A percentile compares a stretch with the other conserved stretches of the same genome.
These are phyloP conservation scores for Ypsolopha scabrella DNA, from an alignment of 2,888 invertebrate species.

Conservation along the genomic window DNA sequence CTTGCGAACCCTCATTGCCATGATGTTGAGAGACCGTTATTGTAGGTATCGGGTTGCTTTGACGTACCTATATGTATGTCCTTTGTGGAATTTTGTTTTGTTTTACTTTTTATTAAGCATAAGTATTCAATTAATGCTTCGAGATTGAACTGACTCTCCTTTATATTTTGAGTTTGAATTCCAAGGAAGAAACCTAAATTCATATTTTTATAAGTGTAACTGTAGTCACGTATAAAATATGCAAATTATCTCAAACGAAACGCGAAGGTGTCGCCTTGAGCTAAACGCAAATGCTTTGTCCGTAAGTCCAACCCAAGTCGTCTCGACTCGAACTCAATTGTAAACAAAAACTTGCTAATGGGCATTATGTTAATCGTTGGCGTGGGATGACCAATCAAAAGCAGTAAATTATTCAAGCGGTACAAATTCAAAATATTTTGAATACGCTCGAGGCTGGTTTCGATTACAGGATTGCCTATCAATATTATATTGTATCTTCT, in stretches of 20 bases:
- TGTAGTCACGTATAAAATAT: conserved; percentile 26
- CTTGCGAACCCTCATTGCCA: conserved; percentile 58
- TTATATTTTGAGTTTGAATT: too few relatives aligned
- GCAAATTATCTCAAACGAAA: conserved; percentile 25
- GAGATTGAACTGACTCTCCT: too few relatives aligned
- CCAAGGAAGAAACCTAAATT: too few relatives aligned
- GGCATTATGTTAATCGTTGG: conserved; percentile 54
- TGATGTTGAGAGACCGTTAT: conserved; percentile 28
- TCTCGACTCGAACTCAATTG: conserved; percentile 26
- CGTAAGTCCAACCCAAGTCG: conserved; percentile 9
- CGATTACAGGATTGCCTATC: background rate
- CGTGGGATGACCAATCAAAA: conserved; percentile 57
- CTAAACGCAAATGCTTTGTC: conserved; percentile 25
- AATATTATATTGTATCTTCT: conserved; percentile 6
- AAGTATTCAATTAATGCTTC: too few relatives aligned
- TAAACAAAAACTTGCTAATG: conserved; percentile 61
- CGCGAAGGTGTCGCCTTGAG: conserved; percentile 24
- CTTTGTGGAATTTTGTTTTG: too few relatives aligned
- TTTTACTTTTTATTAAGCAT: too few relatives aligned
- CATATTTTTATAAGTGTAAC: too few relatives aligned
- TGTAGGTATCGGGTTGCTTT: background rate
- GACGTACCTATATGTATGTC: too few relatives aligned
- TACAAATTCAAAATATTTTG: conserved; percentile 12
- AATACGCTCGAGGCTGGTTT: conserved; percentile 27
- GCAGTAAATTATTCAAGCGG: conserved; percentile 54